A percentile compares a stretch with the other conserved stretches of the same genome.
Conservation (phyloP, 1,140 invertebrate genomes). For the Cydia splendana region DNA sequence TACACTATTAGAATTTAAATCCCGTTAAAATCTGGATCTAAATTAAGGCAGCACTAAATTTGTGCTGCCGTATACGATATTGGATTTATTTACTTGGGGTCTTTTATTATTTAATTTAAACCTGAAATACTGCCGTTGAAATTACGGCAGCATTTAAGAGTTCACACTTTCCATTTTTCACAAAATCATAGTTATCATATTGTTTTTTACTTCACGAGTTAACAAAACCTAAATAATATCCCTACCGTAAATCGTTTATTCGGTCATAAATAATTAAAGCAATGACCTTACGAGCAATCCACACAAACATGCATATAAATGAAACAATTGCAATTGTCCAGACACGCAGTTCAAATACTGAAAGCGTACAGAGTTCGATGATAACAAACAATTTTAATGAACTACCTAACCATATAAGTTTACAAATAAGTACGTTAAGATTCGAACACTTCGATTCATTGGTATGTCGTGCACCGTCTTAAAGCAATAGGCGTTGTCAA, state of each 20-base stretch:
- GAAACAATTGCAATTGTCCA: not conserved
- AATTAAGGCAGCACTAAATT: no score
- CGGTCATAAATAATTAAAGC: not conserved
- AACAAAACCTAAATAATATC: no score
- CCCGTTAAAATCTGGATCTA: no score
- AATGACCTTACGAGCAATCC: not conserved
- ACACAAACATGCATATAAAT: not conserved
- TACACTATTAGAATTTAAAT: no score
- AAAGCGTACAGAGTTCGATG: not conserved
- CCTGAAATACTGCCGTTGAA: no score
- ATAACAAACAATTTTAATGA: not conserved
- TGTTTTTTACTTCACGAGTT: no score
- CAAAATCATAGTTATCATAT: no score
- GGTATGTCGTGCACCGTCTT: not conserved
- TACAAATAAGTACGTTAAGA: not conserved
- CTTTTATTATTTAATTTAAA: no score
- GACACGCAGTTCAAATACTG: conserved; percentile 12
- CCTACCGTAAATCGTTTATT: not conserved
- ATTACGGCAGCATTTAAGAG: no score
- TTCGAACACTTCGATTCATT: not conserved
- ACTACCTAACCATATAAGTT: not conserved
- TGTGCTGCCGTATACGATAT: no score
- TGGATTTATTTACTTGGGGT: no score
- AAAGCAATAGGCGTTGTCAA: not conserved
- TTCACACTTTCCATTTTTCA: no score